Base-by-base conservation (phyloP, 2,113 vertebrate genomes). In the Argyrosomus japonicus region DNA sequence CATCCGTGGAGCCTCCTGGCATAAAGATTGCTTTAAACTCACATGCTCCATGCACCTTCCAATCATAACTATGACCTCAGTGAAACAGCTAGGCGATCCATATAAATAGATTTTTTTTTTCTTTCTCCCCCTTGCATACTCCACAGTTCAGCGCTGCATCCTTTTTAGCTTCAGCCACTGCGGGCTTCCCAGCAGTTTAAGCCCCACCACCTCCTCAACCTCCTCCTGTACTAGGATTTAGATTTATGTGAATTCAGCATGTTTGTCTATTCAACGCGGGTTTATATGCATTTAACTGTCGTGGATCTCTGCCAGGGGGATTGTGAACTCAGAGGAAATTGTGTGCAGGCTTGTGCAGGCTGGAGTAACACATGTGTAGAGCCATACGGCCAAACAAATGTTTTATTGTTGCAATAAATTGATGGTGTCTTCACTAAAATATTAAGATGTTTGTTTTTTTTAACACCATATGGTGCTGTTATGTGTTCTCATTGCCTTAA, bases 201-300 rank as follows among this genome's bases (percentile, higher is more conserved):
- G 48, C 75, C 61, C 14, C 45, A 40, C 36, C 36, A 40, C 36
- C 36, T 40, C 29, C 29, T n/a, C 68, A 45, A 40, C 64, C 60
- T 79, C 40, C 57, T 69, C 58, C 47, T 65, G 65, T 63, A 36
- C 60, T 51, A 62, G 87, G 76, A 77, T 69, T 82, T 62, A 63
- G 69, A 79, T 84, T 71, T 72, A 75, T 82, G 70, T 82, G 77
- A 68, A 54, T 70, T 87, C 82, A 84, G 77, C 85, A 56, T 64
- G 67, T 79, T 67, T 64, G 56, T 79, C 23, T 45, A 71, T 75
- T 79, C 62, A 72, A n/a, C 43, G 36, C 8, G 29, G 27, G 18
- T 58, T 63, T 67, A 63, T 60, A 71, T 71, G 29, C 83, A 64
- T 43, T 80, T 50, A 75, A 48, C 70, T 79, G 64, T 45, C 45